Conservation (phyloP, 30 jellyfish, hydroid and myxozoan species). For the Pelagia noctiluca region DNA sequence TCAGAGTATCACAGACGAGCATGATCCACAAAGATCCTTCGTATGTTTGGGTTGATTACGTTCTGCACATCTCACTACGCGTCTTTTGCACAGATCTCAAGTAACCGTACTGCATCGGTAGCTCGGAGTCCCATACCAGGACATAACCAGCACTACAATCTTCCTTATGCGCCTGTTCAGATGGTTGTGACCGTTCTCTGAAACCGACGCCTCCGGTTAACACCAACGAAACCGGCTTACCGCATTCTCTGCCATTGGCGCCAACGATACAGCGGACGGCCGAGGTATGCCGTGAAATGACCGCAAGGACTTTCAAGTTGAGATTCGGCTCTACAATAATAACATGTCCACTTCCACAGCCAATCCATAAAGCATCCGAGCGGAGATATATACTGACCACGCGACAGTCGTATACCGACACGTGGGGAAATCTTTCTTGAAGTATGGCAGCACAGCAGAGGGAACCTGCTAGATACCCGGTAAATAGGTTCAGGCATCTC, state of each 20-base stretch:
- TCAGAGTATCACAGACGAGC: too few relatives aligned
- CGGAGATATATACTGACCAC: slow-evolving; percentile 57
- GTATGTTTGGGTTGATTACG: too few relatives aligned
- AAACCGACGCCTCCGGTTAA: slow-evolving; percentile 78
- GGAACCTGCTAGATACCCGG: slow-evolving; percentile 25
- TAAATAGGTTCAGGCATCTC: slow-evolving; percentile 19
- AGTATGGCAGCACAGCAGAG: slow-evolving; percentile 59
- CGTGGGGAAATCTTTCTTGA: slow-evolving; percentile 24
- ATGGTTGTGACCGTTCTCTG: slow-evolving; percentile 36
- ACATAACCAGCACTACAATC: slow-evolving; percentile 67
- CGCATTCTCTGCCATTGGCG: slow-evolving; percentile 25
- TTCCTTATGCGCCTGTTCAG: not conserved
- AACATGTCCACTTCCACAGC: slow-evolving; percentile 91
- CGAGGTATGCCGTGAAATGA: slow-evolving; percentile 70
- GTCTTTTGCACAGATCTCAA: slow-evolving; percentile 57
- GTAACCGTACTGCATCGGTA: slow-evolving; percentile 59
- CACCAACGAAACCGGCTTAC: slow-evolving; percentile 66
- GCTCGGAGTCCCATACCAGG: slow-evolving; percentile 89
- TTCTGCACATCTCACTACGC: too few relatives aligned
- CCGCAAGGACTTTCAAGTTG: slow-evolving; percentile 51
- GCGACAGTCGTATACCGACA: slow-evolving; percentile 65
- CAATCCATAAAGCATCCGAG: slow-evolving; percentile 80
- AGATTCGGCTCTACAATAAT: slow-evolving; percentile 57
- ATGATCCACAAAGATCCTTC: too few relatives aligned
- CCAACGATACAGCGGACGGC: slow-evolving; percentile 78